A percentile compares a stretch with the other conserved stretches of the same genome.
These are phyloP conservation scores for Crotalus tigris DNA, from an alignment of 2,113 vertebrate species.

Conservation along the genomic window DNA sequence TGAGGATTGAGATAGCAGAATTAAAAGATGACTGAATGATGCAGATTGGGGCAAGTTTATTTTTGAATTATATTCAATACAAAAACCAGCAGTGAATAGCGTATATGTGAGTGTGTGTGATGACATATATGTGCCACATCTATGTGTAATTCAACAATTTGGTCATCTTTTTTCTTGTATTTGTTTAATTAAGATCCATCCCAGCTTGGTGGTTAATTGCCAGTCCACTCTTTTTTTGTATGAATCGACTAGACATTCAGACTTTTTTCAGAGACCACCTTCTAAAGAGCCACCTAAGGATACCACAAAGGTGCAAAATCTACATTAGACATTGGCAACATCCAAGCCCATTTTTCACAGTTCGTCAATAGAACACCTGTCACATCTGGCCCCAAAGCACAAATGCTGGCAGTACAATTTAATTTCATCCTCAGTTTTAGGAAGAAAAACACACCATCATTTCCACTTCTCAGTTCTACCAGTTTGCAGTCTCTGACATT, in stretches of 20 bases:
- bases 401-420: neutral
- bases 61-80: neutral
- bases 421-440: neutral
- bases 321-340: neutral
- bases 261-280: neutral
- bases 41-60: neutral
- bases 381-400: neutral
- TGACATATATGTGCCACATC: neutral
- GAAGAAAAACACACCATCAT: neutral
- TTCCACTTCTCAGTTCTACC: neutral
- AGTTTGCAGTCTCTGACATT: neutral
- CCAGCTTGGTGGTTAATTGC: neutral
- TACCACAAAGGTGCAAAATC: neutral
- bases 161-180: neutral
- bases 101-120: neutral
- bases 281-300: neutral
- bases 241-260: neutral
- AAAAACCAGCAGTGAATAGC: neutral
- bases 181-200: neutral
- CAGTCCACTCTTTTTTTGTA: neutral
- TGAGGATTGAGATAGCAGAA: too few species aligned
- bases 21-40: neutral
- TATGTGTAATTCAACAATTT: neutral
- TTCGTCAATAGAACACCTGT: neutral
- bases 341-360: neutral